A percentile compares a stretch with the other conserved stretches of the same genome.
phyloP scores from a whole-genome alignment of 2,888 invertebrate species.

The Netelia fuscicornis region DNA sequence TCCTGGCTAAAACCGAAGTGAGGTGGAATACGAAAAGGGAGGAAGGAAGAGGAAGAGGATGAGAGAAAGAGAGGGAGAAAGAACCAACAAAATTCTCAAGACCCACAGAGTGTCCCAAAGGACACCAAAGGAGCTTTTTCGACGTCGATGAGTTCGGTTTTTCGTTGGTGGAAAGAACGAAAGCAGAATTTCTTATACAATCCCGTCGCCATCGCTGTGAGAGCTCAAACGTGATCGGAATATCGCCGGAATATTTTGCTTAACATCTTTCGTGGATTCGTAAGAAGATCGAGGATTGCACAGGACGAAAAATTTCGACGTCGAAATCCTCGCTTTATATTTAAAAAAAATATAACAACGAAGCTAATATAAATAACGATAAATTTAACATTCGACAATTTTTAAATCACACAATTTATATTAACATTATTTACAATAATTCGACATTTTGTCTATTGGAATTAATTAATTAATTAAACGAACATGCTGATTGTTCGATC shows the following conservation, averaged over 20 bases:
- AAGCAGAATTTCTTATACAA: conserved; percentile 17
- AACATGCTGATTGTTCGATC: no score
- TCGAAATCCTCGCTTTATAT: no score
- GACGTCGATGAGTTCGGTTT: conserved; percentile 2
- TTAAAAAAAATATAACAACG: no score
- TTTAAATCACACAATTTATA: not conserved
- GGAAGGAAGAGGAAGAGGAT: not conserved
- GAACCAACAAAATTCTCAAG: not conserved
- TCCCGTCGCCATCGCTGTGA: not conserved
- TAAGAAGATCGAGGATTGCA: no score
- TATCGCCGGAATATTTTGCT: conserved; percentile 20
- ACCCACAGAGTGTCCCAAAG: not conserved
- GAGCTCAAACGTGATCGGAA: conserved; percentile 58
- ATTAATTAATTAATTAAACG: no score
- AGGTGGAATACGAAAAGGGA: not conserved
- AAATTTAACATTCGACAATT: no score
- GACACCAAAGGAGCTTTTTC: not conserved
- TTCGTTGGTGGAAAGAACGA: not conserved
- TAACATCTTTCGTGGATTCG: no score
- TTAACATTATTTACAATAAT: not conserved
- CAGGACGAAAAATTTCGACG: no score
- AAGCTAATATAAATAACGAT: no score
- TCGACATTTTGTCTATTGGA: not conserved
- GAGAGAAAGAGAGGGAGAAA: conserved; percentile 29
- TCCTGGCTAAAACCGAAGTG: not conserved